phyloP scores from a whole-genome alignment of 2,888 invertebrate genomes.

The Epiperipatus broadwayi region DNA sequence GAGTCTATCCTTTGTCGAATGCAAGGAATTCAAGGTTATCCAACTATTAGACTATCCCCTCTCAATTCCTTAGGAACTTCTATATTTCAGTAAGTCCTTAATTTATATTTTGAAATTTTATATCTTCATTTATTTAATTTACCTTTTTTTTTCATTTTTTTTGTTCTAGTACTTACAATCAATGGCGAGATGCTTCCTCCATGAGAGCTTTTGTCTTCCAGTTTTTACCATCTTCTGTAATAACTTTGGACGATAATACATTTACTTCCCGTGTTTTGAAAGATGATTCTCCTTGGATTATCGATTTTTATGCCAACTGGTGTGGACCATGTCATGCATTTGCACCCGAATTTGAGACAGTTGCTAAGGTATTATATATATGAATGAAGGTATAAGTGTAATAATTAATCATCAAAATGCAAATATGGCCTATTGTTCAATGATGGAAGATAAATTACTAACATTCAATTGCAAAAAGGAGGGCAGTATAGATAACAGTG shows the following conservation, averaged over 20 bases:
- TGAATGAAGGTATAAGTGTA: too few species aligned
- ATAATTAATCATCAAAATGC: too few species aligned
- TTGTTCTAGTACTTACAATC: constrained; percentile 36
- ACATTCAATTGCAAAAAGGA: too few species aligned
- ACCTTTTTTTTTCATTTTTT: constrained; percentile 9
- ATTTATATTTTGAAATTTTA: constrained; percentile 11
- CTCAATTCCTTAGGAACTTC: constrained; percentile 26
- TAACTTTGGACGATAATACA: too few species aligned
- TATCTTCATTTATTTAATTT: constrained; percentile 18
- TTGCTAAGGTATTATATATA: constrained; percentile 47
- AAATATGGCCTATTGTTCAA: too few species aligned
- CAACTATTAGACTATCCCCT: constrained; percentile 47
- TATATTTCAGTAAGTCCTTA: constrained; percentile 21
- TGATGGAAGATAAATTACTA: too few species aligned
- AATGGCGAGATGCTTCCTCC: constrained; percentile 41
- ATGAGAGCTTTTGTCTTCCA: constrained; percentile 42
- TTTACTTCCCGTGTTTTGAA: constrained; percentile 30
- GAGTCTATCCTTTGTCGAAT: constrained; percentile 37
- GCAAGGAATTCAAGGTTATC: constrained; percentile 44
- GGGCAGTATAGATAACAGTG: too few species aligned
- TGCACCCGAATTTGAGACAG: constrained; percentile 44
- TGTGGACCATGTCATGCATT: constrained; percentile 41
- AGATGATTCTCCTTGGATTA: constrained; percentile 33
- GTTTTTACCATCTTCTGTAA: constrained; percentile 41
- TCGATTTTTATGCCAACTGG: constrained; percentile 35